Evolutionary conservation across 2,113 vertebrate genomes (phyloP).

Genomic region (Scophthalmus maximus): DNA sequence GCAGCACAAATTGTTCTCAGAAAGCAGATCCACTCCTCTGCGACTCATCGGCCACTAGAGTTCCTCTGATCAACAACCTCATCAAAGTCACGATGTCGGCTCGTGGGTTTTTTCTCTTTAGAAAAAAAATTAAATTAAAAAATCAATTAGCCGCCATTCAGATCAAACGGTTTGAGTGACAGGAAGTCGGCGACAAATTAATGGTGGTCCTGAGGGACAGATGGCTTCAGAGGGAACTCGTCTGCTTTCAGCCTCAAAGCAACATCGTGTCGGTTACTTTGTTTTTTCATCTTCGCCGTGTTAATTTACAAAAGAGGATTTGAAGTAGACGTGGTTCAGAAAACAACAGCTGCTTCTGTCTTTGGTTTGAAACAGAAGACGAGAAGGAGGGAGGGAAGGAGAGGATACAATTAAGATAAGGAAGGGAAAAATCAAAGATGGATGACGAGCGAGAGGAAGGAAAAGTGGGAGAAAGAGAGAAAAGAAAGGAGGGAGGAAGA

Average conservation of each 20-base stretch:
- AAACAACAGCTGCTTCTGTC: conserved; percentile 57
- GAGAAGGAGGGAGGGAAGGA: not conserved
- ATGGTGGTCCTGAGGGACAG: conserved; percentile 66
- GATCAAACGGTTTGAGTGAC: conserved; percentile 69
- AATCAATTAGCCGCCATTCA: conserved; percentile 60
- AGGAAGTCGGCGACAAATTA: conserved; percentile 56
- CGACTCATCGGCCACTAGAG: conserved; percentile 44
- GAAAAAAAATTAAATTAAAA: conserved; percentile 36
- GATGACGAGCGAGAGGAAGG: not conserved
- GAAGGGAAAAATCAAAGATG: too few relatives aligned
- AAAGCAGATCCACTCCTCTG: not conserved
- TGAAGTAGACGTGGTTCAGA: not conserved
- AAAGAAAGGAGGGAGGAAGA: not conserved
- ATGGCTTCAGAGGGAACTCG: conserved; percentile 63
- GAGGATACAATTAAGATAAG: too few relatives aligned
- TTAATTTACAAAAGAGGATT: conserved; percentile 17
- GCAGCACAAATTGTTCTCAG: too few relatives aligned
- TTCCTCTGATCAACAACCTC: conserved; percentile 55
- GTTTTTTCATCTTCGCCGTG: conserved; percentile 24
- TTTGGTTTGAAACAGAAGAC: conserved; percentile 20
- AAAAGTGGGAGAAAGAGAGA: too few relatives aligned
- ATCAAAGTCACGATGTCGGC: conserved; percentile 59
- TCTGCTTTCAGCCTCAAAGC: conserved; percentile 55
- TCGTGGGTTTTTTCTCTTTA: not conserved
- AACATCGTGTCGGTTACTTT: not conserved